phyloP scores from a whole-genome alignment of 2,888 invertebrate species.

The Dorcus parallelipipedus region DNA sequence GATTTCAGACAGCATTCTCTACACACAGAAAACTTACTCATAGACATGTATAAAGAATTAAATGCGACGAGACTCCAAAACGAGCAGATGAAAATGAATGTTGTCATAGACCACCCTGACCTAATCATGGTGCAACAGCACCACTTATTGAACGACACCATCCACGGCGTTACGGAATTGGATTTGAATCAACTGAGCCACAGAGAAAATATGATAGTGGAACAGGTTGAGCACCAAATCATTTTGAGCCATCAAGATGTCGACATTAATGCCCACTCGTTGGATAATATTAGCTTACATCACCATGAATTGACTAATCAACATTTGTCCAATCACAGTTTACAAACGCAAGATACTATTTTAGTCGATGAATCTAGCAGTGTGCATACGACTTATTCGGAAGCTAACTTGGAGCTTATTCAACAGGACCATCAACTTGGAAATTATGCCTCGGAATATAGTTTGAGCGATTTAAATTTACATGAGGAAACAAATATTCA shows the following conservation, averaged over 20 bases:
- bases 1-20: slow-evolving; percentile 57
- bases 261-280: slow-evolving; percentile 35
- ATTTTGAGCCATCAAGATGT: slow-evolving; percentile 39
- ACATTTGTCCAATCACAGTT: slow-evolving; percentile 41
- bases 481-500: background rate
- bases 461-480: slow-evolving; percentile 23
- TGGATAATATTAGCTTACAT: slow-evolving; percentile 41
- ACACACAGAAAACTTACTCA: slow-evolving; percentile 53
- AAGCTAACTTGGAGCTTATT: slow-evolving; percentile 37
- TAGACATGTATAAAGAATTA: slow-evolving; percentile 43
- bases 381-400: slow-evolving; percentile 29
- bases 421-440: slow-evolving; percentile 33
- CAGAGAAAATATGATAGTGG: slow-evolving; percentile 35
- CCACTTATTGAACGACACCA: slow-evolving; percentile 34
- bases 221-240: slow-evolving; percentile 37
- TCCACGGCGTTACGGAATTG: slow-evolving; percentile 38
- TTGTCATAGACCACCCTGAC: slow-evolving; percentile 32
- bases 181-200: slow-evolving; percentile 37
- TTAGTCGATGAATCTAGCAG: slow-evolving; percentile 30
- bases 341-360: slow-evolving; percentile 34
- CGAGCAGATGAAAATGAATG: slow-evolving; percentile 27
- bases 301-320: slow-evolving; percentile 41
- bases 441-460: slow-evolving; percentile 18
- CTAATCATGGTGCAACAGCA: slow-evolving; percentile 41
- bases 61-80: slow-evolving; percentile 24